Evolutionary conservation across 2,113 vertebrate genomes (phyloP).

Genomic region (Trematomus loennbergii): DNA sequence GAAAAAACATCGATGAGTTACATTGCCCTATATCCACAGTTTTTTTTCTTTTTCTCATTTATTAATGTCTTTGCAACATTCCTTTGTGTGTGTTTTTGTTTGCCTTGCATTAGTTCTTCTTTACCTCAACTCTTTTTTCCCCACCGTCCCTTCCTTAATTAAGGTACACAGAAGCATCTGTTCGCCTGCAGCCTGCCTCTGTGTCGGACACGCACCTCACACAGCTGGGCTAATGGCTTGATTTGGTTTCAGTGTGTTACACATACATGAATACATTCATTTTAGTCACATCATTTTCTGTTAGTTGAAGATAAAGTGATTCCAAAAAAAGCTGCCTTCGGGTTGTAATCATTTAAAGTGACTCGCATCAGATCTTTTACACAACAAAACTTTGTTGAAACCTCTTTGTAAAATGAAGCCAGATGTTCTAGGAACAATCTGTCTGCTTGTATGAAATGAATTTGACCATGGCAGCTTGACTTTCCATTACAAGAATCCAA

Average conservation of each 20-base stretch:
- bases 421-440: not conserved
- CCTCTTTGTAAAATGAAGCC: slow-evolving; percentile 32
- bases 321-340: not conserved
- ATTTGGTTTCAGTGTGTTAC: slow-evolving; percentile 30
- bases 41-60: not conserved
- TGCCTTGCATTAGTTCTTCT: slow-evolving; percentile 5
- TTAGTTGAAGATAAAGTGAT: not conserved
- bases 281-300: not conserved
- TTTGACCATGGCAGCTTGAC: not conserved
- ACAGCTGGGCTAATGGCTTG: slow-evolving; percentile 39
- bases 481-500: not conserved
- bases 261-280: not conserved
- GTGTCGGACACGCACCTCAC: slow-evolving; percentile 42
- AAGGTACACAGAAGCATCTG: slow-evolving; percentile 75
- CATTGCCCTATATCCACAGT: not conserved
- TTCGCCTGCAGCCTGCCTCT: slow-evolving; percentile 69
- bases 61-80: not conserved
- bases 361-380: not conserved
- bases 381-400: slow-evolving; percentile 1
- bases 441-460: not conserved
- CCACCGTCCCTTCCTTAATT: slow-evolving; percentile 71
- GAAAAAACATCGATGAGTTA: too few species aligned
- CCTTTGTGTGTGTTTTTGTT: not conserved
- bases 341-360: slow-evolving; percentile 2
- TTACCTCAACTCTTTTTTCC: not conserved